Evolutionary conservation across 2,113 vertebrate genomes (phyloP).

Genomic region (Cranoglanis bouderius): DNA sequence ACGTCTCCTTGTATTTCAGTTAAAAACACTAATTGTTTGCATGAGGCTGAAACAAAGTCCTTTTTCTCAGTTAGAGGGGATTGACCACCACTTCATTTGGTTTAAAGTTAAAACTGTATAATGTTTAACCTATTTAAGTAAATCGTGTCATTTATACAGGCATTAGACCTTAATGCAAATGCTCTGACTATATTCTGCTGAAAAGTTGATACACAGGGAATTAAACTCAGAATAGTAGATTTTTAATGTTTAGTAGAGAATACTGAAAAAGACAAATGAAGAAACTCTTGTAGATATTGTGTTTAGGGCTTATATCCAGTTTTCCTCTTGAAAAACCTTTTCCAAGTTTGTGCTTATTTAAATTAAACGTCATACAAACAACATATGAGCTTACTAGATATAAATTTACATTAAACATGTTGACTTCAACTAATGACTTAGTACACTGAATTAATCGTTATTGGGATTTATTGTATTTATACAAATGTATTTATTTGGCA

Average conservation of each 20-base stretch:
- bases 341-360: no score
- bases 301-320: no score
- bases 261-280: no score
- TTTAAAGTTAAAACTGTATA: neutral
- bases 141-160: neutral
- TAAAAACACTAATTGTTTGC: no score
- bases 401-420: no score
- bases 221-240: neutral
- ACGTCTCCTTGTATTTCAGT: neutral
- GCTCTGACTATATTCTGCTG: neutral
- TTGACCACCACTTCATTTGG: neutral
- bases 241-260: no score
- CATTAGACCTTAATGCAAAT: neutral
- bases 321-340: no score
- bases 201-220: neutral
- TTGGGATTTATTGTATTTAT: neutral
- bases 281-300: neutral
- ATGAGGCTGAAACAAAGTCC: no score
- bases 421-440: neutral
- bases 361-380: no score
- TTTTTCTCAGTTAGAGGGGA: neutral
- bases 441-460: neutral
- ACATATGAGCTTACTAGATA: no score
- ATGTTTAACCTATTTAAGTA: neutral
- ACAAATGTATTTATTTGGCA: no score